A percentile compares a stretch with the other conserved stretches of the same genome.
phyloP scores from a whole-genome alignment of 2,797 vertebrate genomes.

The Eospalax fontanierii region DNA sequence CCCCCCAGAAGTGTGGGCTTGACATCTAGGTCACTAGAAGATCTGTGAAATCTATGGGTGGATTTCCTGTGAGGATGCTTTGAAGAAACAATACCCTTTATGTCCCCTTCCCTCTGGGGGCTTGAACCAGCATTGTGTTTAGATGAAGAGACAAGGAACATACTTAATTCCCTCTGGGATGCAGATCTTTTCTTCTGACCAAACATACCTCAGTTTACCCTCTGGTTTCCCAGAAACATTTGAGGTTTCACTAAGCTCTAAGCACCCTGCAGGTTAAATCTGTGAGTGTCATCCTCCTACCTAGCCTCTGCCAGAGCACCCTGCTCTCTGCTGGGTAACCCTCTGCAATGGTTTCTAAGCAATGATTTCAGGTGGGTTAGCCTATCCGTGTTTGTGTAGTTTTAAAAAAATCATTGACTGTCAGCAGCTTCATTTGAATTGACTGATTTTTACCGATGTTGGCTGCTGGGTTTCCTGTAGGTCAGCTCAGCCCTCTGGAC shows the following conservation, averaged over 20 bases:
- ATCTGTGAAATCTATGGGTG: background rate
- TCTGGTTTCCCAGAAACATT: background rate
- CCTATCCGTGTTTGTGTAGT: background rate
- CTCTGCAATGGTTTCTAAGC: background rate
- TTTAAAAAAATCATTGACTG: slow-evolving; percentile 16
- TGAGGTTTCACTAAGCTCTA: background rate
- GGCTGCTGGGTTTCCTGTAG: background rate
- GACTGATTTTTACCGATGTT: background rate
- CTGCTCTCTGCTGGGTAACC: background rate
- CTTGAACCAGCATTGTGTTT: background rate
- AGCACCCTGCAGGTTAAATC: rapidly evolving
- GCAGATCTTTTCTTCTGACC: background rate
- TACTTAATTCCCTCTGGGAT: background rate
- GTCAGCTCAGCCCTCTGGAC: background rate
- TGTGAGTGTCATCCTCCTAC: background rate
- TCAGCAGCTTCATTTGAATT: slow-evolving; percentile 12
- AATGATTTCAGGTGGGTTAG: background rate
- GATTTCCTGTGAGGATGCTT: background rate
- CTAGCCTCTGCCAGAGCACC: background rate
- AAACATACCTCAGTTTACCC: background rate
- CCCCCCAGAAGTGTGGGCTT: background rate
- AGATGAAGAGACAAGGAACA: background rate
- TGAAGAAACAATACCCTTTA: slow-evolving; percentile 8
- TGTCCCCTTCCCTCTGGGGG: background rate
- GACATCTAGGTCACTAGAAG: background rate